Evolutionary conservation across 2,888 invertebrate genomes (phyloP), one percentile per base, ranked within the genome.

Genomic region (Drosophila greeni): DNA sequence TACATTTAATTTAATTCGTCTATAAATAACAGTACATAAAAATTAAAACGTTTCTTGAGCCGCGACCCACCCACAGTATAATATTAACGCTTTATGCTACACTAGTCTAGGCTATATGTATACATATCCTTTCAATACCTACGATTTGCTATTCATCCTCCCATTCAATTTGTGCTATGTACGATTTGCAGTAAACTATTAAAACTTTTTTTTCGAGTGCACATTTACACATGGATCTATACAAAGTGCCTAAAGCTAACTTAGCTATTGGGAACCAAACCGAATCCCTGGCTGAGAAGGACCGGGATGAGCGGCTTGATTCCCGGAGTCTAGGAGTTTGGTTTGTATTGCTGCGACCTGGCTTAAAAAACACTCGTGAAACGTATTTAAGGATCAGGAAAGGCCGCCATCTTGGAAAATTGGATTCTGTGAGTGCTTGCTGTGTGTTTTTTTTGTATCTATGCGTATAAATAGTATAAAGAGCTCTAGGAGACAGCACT

Each of bases 31-130:
- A 73, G 65, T 75, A 82, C 72, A 81, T 72, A 82, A 52, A 84
- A 79, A 74, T 84, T 64, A 76, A 79, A 84, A 82, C 68, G 47
- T 57, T 79, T 53, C 76, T 84, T 84, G 82, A 79, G 84, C 84
- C 66, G 55, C 59, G 58, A 64, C 51, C 61, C 73, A 49, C 36
- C 57, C 48, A 54, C 54, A 40, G 48, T 62, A 60, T 48, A 59
- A 66, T 76, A 61, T 64, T 76, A 71, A 82, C 74, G 66, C 61
- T 69, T 67, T 65, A 73, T 70, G 49, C 84, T 79, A 79, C 68
- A 66, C 74, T 84, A 79, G 51, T 58, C 64, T 83, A 81, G 39
- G 55, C 77, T 73, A 76, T 61, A 53, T 65, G 64, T 64, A 62
- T 66, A 51, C 58, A 58, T 66, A 69, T 66, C 33, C 54, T 34